phyloP scores from a whole-genome alignment of 53 echinoderm and acorn worm species.

The Astropecten irregularis region DNA sequence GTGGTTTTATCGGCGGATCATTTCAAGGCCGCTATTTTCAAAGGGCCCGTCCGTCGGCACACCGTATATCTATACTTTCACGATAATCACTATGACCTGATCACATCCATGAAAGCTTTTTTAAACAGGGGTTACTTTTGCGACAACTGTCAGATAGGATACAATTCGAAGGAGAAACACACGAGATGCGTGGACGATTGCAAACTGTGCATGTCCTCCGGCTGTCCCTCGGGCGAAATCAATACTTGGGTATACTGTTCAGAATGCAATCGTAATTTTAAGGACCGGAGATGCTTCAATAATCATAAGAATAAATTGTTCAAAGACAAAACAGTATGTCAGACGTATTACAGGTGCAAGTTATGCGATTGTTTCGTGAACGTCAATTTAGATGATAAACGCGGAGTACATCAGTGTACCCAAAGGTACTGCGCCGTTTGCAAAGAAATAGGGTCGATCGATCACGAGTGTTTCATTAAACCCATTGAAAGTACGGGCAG shows the following conservation, averaged over 20 bases:
- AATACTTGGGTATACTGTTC: slow-evolving; percentile 8
- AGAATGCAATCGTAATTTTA: slow-evolving; percentile 11
- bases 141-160: slow-evolving; percentile 23
- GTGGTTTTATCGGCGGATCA: slow-evolving; percentile 54
- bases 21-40: slow-evolving; percentile 34
- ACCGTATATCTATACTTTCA: slow-evolving; percentile 52
- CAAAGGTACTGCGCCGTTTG: not conserved
- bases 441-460: not conserved
- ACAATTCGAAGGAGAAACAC: slow-evolving; percentile 28
- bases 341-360: slow-evolving; percentile 20
- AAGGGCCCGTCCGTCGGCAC: slow-evolving; percentile 31
- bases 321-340: slow-evolving; percentile 44
- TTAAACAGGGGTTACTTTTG: slow-evolving; percentile 19
- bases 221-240: slow-evolving; percentile 41
- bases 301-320: slow-evolving; percentile 2
- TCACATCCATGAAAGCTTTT: slow-evolving; percentile 53
- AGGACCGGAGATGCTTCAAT: not conserved
- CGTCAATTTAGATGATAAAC: not conserved
- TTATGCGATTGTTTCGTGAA: not conserved
- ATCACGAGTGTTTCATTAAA: slow-evolving; percentile 6
- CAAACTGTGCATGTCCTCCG: slow-evolving; percentile 3
- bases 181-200: slow-evolving; percentile 40
- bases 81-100: slow-evolving; percentile 50
- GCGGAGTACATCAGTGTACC: not conserved
- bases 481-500: not conserved